Evolutionary conservation across 2,113 vertebrate genomes (phyloP), one percentile per base, ranked within the genome.

Genomic region (Heptranchias perlo): DNA sequence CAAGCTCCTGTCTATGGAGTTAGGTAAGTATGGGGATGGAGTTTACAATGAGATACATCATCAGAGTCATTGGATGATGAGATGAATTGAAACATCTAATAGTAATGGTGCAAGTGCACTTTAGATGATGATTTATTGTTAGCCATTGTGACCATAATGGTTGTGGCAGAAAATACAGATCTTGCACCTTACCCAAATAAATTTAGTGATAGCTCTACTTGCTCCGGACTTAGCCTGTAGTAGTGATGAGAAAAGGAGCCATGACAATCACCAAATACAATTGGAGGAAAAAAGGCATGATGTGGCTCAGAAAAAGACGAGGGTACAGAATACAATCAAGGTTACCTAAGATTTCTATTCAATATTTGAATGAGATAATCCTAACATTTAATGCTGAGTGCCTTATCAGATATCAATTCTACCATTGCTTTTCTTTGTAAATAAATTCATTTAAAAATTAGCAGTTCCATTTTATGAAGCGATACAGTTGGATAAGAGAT

Each of bases 181-280:
- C 96, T 0, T 23, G 97, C 97, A 99, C 99, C 98, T 95, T 99
- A 99, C 99, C 99, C 99, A 98, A 98, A 98, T 99, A 97, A 99
- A 99, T 98, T 98, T 99, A 98, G 98, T 98, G 97, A 98, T 95
- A 95, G 94, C 94, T 95, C 64, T 95, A 95, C 94, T 69, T 95
- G 94, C 94, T 95, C 94, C 94, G 65, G 47, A 95, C 65, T 31
- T 95, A 35, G 31, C 94, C 94, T 95, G 94, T 69, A 49, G 94
- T 95, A 95, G 65, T 95, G 94, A 95, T 49, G 94, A 95, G 94
- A 95, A 95, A 95, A 69, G 94, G 94, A 69, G 94, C 64, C 94
- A 95, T 95, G 94, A 69, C 23, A 52, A 95, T 94, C 93, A 94
- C 93, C 93, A 95, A 95, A 95, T 67, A 73, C 64, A 95, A 95